phyloP scores from a whole-genome alignment of 2,888 invertebrate genomes.

The Sinodicranocentrus sp. region DNA sequence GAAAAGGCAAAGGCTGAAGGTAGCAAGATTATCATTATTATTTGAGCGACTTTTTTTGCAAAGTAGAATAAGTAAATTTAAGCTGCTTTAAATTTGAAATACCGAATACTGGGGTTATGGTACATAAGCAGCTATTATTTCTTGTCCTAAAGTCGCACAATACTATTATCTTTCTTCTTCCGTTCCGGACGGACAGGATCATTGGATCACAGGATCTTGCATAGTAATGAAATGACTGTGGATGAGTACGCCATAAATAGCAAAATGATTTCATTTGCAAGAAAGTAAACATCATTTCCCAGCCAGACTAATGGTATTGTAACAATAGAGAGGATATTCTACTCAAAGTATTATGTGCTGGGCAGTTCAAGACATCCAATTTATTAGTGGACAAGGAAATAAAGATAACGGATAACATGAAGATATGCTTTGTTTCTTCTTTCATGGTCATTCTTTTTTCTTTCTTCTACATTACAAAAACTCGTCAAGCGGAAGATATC shows the following conservation, averaged over 20 bases:
- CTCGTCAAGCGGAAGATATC: too few relatives aligned
- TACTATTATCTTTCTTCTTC: too few relatives aligned
- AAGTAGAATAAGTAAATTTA: neutral
- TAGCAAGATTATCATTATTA: neutral
- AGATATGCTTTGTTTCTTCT: too few relatives aligned
- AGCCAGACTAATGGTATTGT: neutral
- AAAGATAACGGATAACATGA: neutral
- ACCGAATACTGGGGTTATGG: too few relatives aligned
- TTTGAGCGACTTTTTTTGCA: slow-evolving; percentile 1
- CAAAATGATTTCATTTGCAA: slow-evolving; percentile 41
- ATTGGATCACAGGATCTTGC: neutral
- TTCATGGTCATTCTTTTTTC: too few relatives aligned
- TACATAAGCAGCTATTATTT: neutral
- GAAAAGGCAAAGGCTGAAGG: neutral
- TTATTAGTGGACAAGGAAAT: neutral
- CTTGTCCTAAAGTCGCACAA: neutral
- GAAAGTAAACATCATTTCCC: neutral
- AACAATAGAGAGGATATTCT: neutral
- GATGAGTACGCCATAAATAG: slow-evolving; percentile 10
- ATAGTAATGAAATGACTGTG: neutral
- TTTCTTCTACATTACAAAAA: too few relatives aligned
- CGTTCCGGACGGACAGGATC: neutral
- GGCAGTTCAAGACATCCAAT: neutral
- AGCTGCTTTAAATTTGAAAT: too few relatives aligned
- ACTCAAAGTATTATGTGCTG: neutral